These are phyloP conservation scores for Virgularia gustaviana DNA, from an alignment of 92 coral and sea anemone genomes.

Conservation along the genomic window DNA sequence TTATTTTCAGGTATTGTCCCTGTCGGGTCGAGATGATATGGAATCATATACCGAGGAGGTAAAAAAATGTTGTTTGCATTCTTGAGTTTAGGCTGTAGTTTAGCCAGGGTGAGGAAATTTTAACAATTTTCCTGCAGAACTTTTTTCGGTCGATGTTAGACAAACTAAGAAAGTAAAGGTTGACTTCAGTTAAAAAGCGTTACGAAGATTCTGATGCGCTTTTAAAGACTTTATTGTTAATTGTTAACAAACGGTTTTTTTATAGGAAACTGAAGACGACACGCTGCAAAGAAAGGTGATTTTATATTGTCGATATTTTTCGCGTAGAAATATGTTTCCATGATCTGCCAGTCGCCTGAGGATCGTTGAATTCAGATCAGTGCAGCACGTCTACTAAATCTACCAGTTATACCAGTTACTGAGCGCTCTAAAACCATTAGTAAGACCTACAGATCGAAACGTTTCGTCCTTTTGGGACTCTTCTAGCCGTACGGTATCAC, in stretches of 20 bases:
- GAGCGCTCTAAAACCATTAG: no score
- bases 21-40: conserved; percentile 22
- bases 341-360: no score
- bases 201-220: no score
- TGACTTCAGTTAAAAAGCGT: no score
- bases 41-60: conserved; percentile 28
- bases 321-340: conserved; percentile 27
- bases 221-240: not conserved
- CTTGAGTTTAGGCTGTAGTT: not conserved
- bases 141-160: no score
- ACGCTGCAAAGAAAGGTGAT: conserved; percentile 57
- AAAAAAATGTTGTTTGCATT: not conserved
- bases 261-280: conserved; percentile 96
- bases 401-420: no score
- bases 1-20: not conserved
- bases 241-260: not conserved
- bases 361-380: no score
- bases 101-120: not conserved
- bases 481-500: no score
- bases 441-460: no score
- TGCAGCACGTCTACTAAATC: no score
- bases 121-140: not conserved
- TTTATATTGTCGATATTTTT: not conserved
- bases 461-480: no score
- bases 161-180: no score